These are phyloP conservation scores for Fopius arisanus DNA, from an alignment of 1,140 invertebrate genomes.

Conservation along the genomic window DNA sequence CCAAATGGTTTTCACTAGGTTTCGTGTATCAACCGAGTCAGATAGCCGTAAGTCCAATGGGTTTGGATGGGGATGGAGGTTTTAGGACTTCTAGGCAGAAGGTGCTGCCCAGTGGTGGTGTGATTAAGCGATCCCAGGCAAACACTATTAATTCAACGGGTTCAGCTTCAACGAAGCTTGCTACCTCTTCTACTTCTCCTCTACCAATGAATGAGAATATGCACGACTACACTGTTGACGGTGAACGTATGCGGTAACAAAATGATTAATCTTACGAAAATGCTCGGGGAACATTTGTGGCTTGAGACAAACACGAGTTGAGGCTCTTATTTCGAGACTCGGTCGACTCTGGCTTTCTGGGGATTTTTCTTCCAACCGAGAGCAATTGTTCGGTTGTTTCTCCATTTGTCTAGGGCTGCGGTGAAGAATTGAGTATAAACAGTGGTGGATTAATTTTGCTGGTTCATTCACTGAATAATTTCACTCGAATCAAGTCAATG, in stretches of 20 bases:
- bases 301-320: conserved; percentile 3
- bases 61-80: too few relatives aligned
- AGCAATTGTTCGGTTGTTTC: too few relatives aligned
- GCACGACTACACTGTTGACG: not conserved
- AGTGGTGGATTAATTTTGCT: too few relatives aligned
- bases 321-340: not conserved
- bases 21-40: not conserved
- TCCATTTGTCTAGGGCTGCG: too few relatives aligned
- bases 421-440: too few relatives aligned
- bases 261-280: conserved; percentile 12
- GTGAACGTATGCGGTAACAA: conserved; percentile 1
- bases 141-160: conserved; percentile 43
- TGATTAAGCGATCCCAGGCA: conserved; percentile 45
- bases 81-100: not conserved
- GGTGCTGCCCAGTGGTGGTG: conserved; percentile 3
- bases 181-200: not conserved
- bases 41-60: too few relatives aligned
- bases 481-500: too few relatives aligned
- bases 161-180: conserved; percentile 10
- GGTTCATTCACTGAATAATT: too few relatives aligned
- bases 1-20: not conserved
- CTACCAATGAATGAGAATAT: conserved; percentile 6
- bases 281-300: not conserved
- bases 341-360: not conserved
- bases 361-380: not conserved